phyloP scores from a whole-genome alignment of 2,888 invertebrate species.

The Harmothoe impar region DNA sequence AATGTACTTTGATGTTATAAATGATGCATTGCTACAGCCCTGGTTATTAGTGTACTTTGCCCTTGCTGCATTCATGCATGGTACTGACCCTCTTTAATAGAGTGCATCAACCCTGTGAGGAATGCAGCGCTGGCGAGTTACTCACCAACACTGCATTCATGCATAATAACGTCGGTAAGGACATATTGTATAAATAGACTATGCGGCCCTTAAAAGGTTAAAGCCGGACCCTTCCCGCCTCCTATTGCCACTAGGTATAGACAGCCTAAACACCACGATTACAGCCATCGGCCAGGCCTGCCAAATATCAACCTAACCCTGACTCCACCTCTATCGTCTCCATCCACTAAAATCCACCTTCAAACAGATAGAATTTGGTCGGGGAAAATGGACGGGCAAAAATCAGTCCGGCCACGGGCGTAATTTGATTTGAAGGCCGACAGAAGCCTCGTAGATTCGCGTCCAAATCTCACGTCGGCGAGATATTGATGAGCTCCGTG shows the following conservation, averaged over 20 bases:
- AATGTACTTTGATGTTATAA: no score
- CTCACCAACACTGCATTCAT: no score
- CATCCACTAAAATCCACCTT: not conserved
- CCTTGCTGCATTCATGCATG: no score
- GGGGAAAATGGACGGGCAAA: not conserved
- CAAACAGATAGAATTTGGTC: not conserved
- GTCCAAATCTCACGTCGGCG: conserved; percentile 15
- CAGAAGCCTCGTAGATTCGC: conserved; percentile 14
- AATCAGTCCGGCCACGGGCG: not conserved
- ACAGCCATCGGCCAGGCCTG: not conserved
- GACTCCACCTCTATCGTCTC: not conserved
- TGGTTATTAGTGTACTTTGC: no score
- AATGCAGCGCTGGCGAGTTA: no score
- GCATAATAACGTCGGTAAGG: no score
- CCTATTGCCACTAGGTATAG: not conserved
- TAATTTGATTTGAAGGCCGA: conserved; percentile 23
- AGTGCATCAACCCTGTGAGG: no score
- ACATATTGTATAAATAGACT: no score
- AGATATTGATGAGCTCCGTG: conserved; percentile 23
- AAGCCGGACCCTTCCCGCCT: no score
- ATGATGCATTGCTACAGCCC: no score
- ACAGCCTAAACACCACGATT: not conserved
- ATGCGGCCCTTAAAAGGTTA: no score
- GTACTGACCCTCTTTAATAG: no score
- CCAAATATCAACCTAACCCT: not conserved